Percentiles rank a stretch among this genome's conserved stretches.
Evolutionary conservation across 2,113 vertebrate genomes (phyloP).

Genomic region (Ahaetulla prasina): DNA sequence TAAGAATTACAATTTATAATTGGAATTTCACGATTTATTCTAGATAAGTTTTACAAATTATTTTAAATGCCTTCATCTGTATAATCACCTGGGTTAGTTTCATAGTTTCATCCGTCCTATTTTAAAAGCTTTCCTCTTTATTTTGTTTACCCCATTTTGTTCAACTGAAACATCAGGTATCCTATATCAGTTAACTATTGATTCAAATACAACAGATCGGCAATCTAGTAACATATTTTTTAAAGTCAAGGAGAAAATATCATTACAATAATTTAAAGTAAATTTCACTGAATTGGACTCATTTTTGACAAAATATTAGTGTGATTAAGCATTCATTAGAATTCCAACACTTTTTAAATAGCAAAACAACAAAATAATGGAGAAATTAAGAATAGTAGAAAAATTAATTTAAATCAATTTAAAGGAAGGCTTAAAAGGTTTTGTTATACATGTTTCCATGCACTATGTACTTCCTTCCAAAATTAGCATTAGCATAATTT

Average conservation of each 20-base stretch:
- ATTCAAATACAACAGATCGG: neutral
- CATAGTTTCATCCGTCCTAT: neutral
- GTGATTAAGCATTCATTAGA: neutral
- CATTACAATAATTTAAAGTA: neutral
- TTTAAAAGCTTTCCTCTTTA: neutral
- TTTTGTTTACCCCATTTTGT: neutral
- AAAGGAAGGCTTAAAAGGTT: neutral
- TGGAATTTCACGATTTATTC: neutral
- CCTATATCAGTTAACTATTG: neutral
- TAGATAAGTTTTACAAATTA: neutral
- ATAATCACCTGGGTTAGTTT: neutral
- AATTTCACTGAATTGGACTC: neutral
- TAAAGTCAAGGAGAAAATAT: neutral
- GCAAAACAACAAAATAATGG: neutral
- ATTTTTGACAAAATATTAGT: neutral
- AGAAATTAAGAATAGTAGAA: neutral
- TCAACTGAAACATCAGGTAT: neutral
- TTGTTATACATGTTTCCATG: neutral
- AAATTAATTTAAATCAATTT: neutral
- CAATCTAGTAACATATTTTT: neutral
- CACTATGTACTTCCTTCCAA: neutral
- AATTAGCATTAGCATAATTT: neutral
- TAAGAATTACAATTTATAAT: neutral
- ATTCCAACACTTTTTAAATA: neutral
- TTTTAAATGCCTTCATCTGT: neutral